A percentile compares a stretch with the other conserved stretches of the same genome.
Evolutionary conservation across 2,888 invertebrate genomes (phyloP).

Genomic region (Eugnorisma glareosa): DNA sequence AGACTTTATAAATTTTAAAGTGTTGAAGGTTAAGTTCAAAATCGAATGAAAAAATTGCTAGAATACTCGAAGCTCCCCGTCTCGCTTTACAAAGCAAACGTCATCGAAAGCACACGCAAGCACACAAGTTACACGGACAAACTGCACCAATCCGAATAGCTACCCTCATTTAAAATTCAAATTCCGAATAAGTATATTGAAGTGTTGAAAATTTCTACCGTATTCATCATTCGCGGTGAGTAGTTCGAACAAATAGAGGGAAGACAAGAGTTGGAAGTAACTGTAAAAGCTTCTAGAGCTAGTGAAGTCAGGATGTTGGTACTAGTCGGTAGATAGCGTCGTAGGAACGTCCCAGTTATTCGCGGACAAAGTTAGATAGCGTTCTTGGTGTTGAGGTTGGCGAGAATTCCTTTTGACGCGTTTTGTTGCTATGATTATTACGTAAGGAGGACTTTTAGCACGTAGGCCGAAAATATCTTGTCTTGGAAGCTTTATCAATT

Average conservation of each 20-base stretch:
- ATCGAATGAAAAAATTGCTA: too few species aligned
- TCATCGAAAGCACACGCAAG: slow-evolving; percentile 12
- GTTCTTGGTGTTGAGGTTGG: slow-evolving; percentile 12
- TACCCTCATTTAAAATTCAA: slow-evolving; percentile 79
- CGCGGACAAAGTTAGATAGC: slow-evolving; percentile 29
- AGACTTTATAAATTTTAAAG: too few species aligned
- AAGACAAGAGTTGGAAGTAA: slow-evolving; percentile 32
- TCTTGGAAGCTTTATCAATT: background rate
- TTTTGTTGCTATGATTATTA: background rate
- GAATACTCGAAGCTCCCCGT: background rate
- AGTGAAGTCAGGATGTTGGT: slow-evolving; percentile 47
- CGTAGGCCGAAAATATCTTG: too few species aligned
- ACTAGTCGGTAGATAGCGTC: slow-evolving; percentile 43
- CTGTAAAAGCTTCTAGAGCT: slow-evolving; percentile 62
- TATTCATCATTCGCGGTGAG: slow-evolving; percentile 62
- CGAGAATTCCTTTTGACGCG: background rate
- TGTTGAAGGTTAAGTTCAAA: too few species aligned
- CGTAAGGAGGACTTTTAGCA: background rate
- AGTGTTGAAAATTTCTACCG: slow-evolving; percentile 69
- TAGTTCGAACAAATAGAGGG: slow-evolving; percentile 69
- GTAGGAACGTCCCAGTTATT: slow-evolving; percentile 37
- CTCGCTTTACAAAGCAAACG: slow-evolving; percentile 35
- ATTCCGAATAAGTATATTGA: slow-evolving; percentile 74
- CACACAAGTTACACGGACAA: slow-evolving; percentile 46
- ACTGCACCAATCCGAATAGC: slow-evolving; percentile 61